phyloP scores from a whole-genome alignment of 2,888 invertebrate genomes.

The Lithophane ornitopus region DNA sequence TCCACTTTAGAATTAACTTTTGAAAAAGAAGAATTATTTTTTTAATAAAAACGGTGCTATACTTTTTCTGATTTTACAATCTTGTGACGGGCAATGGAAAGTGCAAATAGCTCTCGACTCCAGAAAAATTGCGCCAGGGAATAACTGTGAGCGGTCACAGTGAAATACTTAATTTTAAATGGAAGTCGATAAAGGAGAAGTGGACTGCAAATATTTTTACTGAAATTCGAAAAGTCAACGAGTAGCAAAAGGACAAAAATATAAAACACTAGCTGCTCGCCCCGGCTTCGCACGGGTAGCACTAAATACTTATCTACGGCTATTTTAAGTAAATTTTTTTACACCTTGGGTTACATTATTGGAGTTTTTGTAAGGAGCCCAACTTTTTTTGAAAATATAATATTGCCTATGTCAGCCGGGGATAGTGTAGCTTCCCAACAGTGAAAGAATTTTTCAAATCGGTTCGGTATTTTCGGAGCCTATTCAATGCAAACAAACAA shows the following conservation, averaged over 20 bases:
- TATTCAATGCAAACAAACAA: too few relatives aligned
- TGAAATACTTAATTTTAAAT: constrained; percentile 40
- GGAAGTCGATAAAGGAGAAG: constrained; percentile 37
- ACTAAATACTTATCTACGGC: too few relatives aligned
- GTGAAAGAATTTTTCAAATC: too few relatives aligned
- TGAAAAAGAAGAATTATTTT: not conserved
- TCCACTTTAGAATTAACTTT: constrained; percentile 35
- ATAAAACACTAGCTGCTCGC: too few relatives aligned
- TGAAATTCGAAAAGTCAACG: constrained; percentile 44
- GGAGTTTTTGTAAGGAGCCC: too few relatives aligned
- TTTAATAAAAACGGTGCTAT: not conserved
- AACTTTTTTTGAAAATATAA: too few relatives aligned
- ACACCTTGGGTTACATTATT: too few relatives aligned
- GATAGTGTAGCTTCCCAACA: too few relatives aligned
- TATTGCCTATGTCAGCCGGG: too few relatives aligned
- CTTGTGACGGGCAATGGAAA: constrained; percentile 15
- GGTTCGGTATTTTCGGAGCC: too few relatives aligned
- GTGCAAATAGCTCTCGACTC: constrained; percentile 28
- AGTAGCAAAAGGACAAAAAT: constrained; percentile 27
- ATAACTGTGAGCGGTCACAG: constrained; percentile 26
- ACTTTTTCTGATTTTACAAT: constrained; percentile 39
- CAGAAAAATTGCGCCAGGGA: constrained; percentile 31
- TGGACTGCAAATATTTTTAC: constrained; percentile 40
- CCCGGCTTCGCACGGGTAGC: too few relatives aligned
- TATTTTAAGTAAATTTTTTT: too few relatives aligned